Evolutionary conservation across 53 echinoderm and acorn worm species (phyloP).

Genomic region (Glandiceps talaboti): DNA sequence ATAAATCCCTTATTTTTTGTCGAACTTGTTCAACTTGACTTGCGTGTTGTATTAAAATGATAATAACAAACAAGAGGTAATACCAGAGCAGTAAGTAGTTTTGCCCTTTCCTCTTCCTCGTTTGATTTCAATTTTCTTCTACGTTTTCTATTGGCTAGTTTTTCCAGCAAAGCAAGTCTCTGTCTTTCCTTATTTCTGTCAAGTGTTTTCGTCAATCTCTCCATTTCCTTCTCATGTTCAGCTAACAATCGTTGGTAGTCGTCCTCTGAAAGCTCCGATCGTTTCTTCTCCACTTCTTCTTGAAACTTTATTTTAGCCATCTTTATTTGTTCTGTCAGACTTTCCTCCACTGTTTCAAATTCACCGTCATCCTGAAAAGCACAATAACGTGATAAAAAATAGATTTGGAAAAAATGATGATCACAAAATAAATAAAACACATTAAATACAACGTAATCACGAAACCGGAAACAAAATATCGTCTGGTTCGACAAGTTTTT

Average conservation of each 20-base stretch:
- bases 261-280: slow-evolving; percentile 39
- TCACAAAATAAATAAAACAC: no score
- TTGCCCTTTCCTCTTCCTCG: slow-evolving; percentile 1
- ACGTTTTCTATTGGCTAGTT: neutral
- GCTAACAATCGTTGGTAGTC: slow-evolving; percentile 52
- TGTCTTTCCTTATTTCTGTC: slow-evolving; percentile 18
- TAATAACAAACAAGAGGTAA: neutral
- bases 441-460: no score
- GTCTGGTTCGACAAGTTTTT: no score
- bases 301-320: slow-evolving; percentile 35
- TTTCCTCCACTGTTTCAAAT: neutral
- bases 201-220: slow-evolving; percentile 32
- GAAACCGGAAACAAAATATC: no score
- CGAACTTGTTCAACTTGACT: no score
- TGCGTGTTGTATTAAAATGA: no score
- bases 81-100: slow-evolving; percentile 2
- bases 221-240: slow-evolving; percentile 59
- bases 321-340: slow-evolving; percentile 35
- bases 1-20: no score
- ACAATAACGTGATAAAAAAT: no score
- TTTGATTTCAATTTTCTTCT: neutral
- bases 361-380: no score
- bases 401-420: no score
- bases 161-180: neutral
- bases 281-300: slow-evolving; percentile 28